Evolutionary conservation across 2,888 invertebrate genomes (phyloP), one percentile per base, ranked within the genome.

Genomic region (Cheiracanthium punctorium): DNA sequence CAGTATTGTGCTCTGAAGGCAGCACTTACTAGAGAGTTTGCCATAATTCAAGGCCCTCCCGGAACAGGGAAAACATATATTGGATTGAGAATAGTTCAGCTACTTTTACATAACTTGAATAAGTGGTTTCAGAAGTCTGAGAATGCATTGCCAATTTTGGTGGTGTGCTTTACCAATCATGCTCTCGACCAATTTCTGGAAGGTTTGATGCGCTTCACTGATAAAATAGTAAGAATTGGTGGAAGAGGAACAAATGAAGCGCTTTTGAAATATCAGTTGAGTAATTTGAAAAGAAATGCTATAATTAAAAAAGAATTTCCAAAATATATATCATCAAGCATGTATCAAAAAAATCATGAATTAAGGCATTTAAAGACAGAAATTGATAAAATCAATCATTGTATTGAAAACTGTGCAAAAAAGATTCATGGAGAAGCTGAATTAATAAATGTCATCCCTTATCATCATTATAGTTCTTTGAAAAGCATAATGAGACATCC

Each of bases 31-130:
- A 93, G 93, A 90, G 95, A 96, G 91, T 94, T 96, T 88, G 90
- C 91, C 0, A 72, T 92, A 14, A 91, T 92, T 43, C 92, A 92
- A 89, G 92, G 97, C 0, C 96, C 96, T 0, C 96, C 96, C 0
- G 97, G 97, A 1, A 96, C 96, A 0, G 97, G 96, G 0, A 97
- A 96, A 93, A 96, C 96, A 0, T 95, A 93, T 91, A 91, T 96
- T 87, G 96, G 96, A 0, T 92, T 96, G 41, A 95, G 95, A 93
- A 94, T 97, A 28, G 94, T 95, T 0, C 92, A 94, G 77, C 93
- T 94, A 0, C 90, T 96, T 29, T 91, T 96, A 0, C 91, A 93
- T 82, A 96, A 95, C 91, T 89, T 89, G 17, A 32, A 88, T 0
- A 43, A 88, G 0, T 93, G 93, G 93, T 91, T 90, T 33, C 84